phyloP scores from a whole-genome alignment of 2,888 invertebrate species.

The Hypomecis punctinalis region DNA sequence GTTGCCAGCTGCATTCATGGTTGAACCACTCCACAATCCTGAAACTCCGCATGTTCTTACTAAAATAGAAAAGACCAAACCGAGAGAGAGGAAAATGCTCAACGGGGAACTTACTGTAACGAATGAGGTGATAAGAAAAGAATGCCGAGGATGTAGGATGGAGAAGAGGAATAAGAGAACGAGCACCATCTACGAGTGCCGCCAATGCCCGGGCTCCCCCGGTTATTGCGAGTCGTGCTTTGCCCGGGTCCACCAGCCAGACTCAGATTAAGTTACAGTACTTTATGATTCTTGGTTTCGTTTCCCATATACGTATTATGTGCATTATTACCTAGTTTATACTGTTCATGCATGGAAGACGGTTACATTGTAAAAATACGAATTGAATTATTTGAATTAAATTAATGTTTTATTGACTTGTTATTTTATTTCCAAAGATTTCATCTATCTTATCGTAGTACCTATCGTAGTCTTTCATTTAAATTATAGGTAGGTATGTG shows the following conservation, averaged over 20 bases:
- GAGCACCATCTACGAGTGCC: constrained; percentile 15
- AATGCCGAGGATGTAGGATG: constrained; percentile 15
- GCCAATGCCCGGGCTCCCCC: constrained; percentile 7
- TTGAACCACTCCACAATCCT: too few species aligned
- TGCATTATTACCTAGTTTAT: too few species aligned
- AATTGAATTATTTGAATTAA: too few species aligned
- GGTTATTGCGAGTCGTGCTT: constrained; percentile 17
- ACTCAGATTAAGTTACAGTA: background rate
- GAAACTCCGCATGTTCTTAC: constrained; percentile 6
- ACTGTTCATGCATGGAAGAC: too few species aligned
- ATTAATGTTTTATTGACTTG: too few species aligned
- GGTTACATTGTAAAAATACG: too few species aligned
- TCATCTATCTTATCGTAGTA: too few species aligned
- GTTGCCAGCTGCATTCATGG: background rate
- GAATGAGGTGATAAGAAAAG: constrained; percentile 16
- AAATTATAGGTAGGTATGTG: too few species aligned
- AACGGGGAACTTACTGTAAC: background rate
- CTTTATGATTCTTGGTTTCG: too few species aligned
- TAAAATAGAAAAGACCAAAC: background rate
- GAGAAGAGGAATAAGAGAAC: background rate
- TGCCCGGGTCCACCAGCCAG: background rate
- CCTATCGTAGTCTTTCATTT: too few species aligned
- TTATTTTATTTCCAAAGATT: too few species aligned
- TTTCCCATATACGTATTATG: too few species aligned
- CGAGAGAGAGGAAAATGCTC: background rate